Percentiles rank a stretch among this genome's conserved stretches.
phyloP scores from a whole-genome alignment of 2,113 vertebrate genomes.

The Phylloscopus trochilus region DNA sequence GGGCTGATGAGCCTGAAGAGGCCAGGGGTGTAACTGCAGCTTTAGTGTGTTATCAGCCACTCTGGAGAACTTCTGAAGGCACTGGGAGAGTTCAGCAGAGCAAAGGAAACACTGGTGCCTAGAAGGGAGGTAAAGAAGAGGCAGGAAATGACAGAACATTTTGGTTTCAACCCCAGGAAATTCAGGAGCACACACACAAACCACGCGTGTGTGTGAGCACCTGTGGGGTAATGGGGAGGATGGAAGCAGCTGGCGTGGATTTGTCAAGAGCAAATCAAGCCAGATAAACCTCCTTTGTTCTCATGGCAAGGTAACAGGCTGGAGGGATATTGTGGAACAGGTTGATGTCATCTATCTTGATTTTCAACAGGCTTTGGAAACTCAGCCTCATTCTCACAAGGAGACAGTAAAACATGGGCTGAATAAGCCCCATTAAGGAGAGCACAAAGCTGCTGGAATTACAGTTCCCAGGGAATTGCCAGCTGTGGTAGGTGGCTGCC shows the following conservation, averaged over 20 bases:
- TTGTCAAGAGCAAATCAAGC: constrained; percentile 31
- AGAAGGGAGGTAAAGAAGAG: neutral
- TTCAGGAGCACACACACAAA: neutral
- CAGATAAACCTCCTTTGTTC: constrained; percentile 18
- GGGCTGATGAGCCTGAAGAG: neutral
- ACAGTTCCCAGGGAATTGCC: neutral
- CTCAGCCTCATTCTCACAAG: neutral
- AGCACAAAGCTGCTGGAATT: neutral
- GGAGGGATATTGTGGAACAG: neutral
- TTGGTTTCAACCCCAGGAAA: neutral
- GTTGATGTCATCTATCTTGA: neutral
- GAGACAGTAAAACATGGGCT: neutral
- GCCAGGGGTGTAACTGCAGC: neutral
- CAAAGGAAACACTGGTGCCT: neutral
- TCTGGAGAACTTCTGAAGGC: neutral
- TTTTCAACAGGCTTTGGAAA: constrained; percentile 6
- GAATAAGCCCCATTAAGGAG: neutral
- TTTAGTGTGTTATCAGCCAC: neutral
- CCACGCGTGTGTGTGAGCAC: neutral
- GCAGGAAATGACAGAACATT: neutral
- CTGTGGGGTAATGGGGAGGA: neutral
- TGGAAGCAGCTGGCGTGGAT: neutral
- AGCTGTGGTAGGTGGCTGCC: constrained; percentile 44
- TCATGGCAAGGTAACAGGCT: neutral
- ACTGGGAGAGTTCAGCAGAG: neutral